These are phyloP conservation scores for Megalops atlanticus DNA, from an alignment of 2,113 vertebrate species.

Conservation along the genomic window DNA sequence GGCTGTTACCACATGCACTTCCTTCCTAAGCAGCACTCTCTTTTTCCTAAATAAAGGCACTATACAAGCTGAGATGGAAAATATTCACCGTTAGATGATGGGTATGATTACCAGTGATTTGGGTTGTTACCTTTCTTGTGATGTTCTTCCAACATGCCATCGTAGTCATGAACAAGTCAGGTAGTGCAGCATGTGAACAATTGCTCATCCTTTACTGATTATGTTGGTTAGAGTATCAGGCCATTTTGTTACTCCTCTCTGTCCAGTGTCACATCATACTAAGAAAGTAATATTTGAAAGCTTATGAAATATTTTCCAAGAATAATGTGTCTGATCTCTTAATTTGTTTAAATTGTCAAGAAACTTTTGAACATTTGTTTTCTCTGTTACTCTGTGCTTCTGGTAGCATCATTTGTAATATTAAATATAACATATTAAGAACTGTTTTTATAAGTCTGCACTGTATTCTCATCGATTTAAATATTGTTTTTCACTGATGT, in stretches of 20 bases:
- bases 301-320: not conserved
- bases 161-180: conserved; percentile 40
- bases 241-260: not conserved
- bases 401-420: not conserved
- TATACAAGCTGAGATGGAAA: conserved; percentile 41
- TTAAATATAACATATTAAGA: not conserved
- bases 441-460: no score
- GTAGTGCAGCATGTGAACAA: no score
- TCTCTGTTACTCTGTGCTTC: not conserved
- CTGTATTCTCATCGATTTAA: no score
- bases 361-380: not conserved
- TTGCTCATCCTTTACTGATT: not conserved
- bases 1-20: conserved; percentile 53
- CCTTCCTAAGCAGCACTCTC: conserved; percentile 35
- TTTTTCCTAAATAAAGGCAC: conserved; percentile 23
- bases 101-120: conserved; percentile 56
- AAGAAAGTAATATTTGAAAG: not conserved
- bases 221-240: not conserved
- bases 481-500: not conserved
- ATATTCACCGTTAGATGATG: conserved; percentile 59
- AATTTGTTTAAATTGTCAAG: not conserved
- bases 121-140: conserved; percentile 51
- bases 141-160: conserved; percentile 52
- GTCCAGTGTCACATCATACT: not conserved
- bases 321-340: not conserved